Evolutionary conservation across 1,140 invertebrate species (phyloP).

Genomic region (Bombus soroeensis): DNA sequence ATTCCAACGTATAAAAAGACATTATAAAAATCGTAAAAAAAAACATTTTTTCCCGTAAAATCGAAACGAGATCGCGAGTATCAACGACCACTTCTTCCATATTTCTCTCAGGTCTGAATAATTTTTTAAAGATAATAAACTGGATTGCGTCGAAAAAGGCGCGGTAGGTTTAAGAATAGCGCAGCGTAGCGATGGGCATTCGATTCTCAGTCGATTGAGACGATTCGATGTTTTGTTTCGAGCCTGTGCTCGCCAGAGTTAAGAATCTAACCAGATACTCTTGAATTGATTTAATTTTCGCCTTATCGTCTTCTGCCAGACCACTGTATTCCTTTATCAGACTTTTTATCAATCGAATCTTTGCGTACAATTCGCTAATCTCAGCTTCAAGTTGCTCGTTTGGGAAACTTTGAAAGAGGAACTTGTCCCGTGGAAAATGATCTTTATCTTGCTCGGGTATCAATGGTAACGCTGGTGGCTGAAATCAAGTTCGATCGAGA

Average conservation of each 20-base stretch:
- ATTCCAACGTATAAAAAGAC: neutral
- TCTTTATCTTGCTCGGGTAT: constrained; percentile 17
- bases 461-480: constrained; percentile 43
- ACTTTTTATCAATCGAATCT: constrained; percentile 62
- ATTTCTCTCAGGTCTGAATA: neutral
- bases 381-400: neutral
- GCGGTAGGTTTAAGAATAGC: too few species aligned
- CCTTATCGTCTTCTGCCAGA: constrained; percentile 64
- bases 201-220: too few species aligned
- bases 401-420: constrained; percentile 48
- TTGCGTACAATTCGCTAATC: constrained; percentile 57
- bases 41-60: too few species aligned
- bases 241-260: too few species aligned
- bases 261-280: constrained; percentile 68
- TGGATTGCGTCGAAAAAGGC: too few species aligned
- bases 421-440: constrained; percentile 41
- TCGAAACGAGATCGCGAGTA: too few species aligned
- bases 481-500: neutral
- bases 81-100: too few species aligned
- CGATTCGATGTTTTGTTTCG: too few species aligned
- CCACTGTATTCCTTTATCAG: constrained; percentile 68
- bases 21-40: too few species aligned
- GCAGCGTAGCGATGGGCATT: too few species aligned
- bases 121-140: too few species aligned
- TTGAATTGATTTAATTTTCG: constrained; percentile 65